A percentile compares a stretch with the other conserved stretches of the same genome.
Conservation (phyloP, 2,797 vertebrate genomes). For the Enteromius afrohamiltoni region DNA sequence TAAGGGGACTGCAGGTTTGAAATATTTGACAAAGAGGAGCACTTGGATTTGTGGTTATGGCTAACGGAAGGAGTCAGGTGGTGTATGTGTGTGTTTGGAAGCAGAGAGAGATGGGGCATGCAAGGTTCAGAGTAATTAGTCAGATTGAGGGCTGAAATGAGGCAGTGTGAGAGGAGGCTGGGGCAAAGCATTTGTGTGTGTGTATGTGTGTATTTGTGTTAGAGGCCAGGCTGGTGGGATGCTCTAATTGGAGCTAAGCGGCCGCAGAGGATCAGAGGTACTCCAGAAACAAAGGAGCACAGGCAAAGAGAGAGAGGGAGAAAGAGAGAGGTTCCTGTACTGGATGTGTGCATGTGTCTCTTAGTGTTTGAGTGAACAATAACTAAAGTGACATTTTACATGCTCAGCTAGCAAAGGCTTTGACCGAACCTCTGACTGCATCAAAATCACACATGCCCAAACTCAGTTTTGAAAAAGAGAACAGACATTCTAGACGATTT, state of each 20-base stretch:
- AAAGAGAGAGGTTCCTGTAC: constrained; percentile 22
- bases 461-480: constrained; percentile 1
- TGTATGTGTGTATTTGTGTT: constrained; percentile 53
- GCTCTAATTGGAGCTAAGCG: constrained; percentile 62
- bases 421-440: constrained; percentile 44
- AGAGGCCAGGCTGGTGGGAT: constrained; percentile 43
- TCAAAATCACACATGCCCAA: constrained; percentile 31
- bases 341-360: constrained; percentile 47
- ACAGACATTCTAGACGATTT: background rate
- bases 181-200: constrained; percentile 43
- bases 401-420: constrained; percentile 44
- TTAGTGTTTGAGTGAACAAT: constrained; percentile 41
- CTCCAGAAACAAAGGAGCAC: constrained; percentile 58
- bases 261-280: constrained; percentile 59
- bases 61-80: constrained; percentile 52
- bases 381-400: constrained; percentile 58
- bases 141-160: constrained; percentile 68
- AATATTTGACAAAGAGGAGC: constrained; percentile 39
- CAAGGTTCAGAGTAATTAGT: constrained; percentile 77
- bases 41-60: constrained; percentile 24
- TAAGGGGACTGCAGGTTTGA: constrained; percentile 34
- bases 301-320: constrained; percentile 36
- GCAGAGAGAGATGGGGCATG: constrained; percentile 64
- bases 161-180: constrained; percentile 60
- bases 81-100: constrained; percentile 66